These are phyloP conservation scores for Argopecten irradians DNA, from an alignment of 1,140 invertebrate species.

Conservation along the genomic window DNA sequence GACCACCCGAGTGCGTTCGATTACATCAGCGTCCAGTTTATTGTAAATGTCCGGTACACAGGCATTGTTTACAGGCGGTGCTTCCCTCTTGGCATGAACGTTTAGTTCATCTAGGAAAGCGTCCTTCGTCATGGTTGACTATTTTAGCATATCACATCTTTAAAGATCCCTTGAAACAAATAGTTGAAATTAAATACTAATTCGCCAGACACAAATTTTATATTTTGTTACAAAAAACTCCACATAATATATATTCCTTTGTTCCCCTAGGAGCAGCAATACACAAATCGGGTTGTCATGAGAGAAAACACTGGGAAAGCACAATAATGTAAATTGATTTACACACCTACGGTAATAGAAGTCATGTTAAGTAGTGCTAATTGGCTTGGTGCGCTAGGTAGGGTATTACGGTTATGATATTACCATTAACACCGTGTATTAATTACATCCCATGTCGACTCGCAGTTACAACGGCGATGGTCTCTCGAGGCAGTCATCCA, in stretches of 20 bases:
- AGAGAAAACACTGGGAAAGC: not conserved
- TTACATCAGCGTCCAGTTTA: conserved; percentile 64
- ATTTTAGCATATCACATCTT: not conserved
- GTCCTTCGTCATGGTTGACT: conserved; percentile 26
- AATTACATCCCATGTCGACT: not conserved
- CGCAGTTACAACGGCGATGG: not conserved
- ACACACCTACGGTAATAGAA: not conserved
- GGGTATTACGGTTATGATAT: too few species aligned
- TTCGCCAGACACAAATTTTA: not conserved
- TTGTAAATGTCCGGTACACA: conserved; percentile 69
- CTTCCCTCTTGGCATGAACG: conserved; percentile 26
- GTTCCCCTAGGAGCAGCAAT: not conserved
- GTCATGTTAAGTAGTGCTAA: not conserved
- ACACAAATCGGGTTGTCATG: not conserved
- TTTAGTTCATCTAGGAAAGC: conserved; percentile 31
- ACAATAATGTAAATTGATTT: not conserved
- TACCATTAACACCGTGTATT: not conserved
- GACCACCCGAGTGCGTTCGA: conserved; percentile 66
- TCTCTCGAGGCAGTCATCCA: not conserved
- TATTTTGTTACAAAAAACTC: not conserved
- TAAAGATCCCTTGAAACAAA: not conserved
- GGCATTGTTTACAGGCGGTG: conserved; percentile 68
- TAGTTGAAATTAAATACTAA: not conserved
- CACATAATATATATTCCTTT: not conserved
- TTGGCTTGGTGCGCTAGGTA: not conserved